Base-by-base conservation (phyloP, 2,113 vertebrate species). In the Eretmochelys imbricata region DNA sequence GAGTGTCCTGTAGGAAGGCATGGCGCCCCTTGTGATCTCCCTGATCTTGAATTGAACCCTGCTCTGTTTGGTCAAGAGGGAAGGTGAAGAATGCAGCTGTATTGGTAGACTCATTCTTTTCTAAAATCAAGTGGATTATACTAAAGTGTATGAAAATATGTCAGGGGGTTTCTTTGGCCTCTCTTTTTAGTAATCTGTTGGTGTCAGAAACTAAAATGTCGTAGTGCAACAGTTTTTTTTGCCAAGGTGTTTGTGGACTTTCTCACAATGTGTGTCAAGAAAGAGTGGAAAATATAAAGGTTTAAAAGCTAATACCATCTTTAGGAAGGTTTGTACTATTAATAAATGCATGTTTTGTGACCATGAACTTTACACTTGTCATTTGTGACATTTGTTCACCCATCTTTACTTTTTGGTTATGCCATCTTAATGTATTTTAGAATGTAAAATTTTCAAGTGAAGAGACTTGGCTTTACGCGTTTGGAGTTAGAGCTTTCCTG, bases 341-440 rank as follows among this genome's bases (percentile, higher is more conserved):
- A 87, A n/a, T 24, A 38, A 42, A 89, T n/a, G 50, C 46, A 14
- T 4, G 0, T n/a, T 82, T 82, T 75, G 79, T 72, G 90, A 51
- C 17, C 16, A 6, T 29, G 80, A 8, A 0, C 2, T 75, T 87
- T 76, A 6, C 2, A 0, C 65, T 78, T 86, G 1, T 27, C 16
- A 78, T 78, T 46, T 78, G 75, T 90, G n/a, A 72, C 46, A 85
- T 80, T 50, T 12, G 10, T 7, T 79, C 9, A 29, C 16, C 50
- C 27, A 14, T 12, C 24, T 78, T 78, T 29, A 48, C 42, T 8
- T 29, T 48, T 48, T 46, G 10, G 12, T 48, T 46, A 22, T 76
- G 13, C 25, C 38, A 78, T 27, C 75, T 78, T 48, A 29, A 27
- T 29, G 13, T 29, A 29, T 48, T 48, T 78, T 6, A 29, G 75